phyloP scores from a whole-genome alignment of 1,140 invertebrate species.

The Plodia interpunctella region DNA sequence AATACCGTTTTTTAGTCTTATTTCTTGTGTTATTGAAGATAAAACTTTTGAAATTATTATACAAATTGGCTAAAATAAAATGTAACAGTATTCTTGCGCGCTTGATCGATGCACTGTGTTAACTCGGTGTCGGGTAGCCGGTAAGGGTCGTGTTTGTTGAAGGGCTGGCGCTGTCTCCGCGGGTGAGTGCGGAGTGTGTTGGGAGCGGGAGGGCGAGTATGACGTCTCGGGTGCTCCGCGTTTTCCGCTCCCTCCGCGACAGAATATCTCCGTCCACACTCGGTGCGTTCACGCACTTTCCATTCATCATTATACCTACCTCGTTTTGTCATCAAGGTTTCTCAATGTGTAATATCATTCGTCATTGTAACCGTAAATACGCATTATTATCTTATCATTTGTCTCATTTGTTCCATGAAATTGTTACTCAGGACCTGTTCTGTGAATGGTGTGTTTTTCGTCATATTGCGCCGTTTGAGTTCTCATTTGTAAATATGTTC shows the following conservation, averaged over 20 bases:
- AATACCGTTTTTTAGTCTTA: neutral
- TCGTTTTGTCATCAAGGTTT: constrained; percentile 1
- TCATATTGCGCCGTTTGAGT: neutral
- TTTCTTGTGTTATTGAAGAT: no score
- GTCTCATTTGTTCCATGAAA: constrained; percentile 18
- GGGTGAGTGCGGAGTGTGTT: constrained; percentile 25
- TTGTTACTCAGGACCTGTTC: constrained; percentile 17
- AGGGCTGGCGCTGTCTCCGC: constrained; percentile 30
- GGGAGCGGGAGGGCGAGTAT: constrained; percentile 39
- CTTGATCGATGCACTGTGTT: neutral
- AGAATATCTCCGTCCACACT: constrained; percentile 48
- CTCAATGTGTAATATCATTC: constrained; percentile 15
- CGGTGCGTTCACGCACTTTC: constrained; percentile 54
- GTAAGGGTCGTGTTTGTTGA: constrained; percentile 32
- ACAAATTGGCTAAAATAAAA: no score
- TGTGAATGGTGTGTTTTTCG: constrained; percentile 13
- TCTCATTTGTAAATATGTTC: neutral
- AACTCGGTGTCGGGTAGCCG: constrained; percentile 14
- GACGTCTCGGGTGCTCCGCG: constrained; percentile 56
- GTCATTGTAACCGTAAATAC: constrained; percentile 14
- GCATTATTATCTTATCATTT: constrained; percentile 20
- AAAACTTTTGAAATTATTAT: no score
- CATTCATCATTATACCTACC: constrained; percentile 6
- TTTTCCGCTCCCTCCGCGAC: constrained; percentile 61
- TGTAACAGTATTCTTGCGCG: constrained; percentile 4